phyloP scores from a whole-genome alignment of 92 coral and sea anemone species.

The Muricea muricata region DNA sequence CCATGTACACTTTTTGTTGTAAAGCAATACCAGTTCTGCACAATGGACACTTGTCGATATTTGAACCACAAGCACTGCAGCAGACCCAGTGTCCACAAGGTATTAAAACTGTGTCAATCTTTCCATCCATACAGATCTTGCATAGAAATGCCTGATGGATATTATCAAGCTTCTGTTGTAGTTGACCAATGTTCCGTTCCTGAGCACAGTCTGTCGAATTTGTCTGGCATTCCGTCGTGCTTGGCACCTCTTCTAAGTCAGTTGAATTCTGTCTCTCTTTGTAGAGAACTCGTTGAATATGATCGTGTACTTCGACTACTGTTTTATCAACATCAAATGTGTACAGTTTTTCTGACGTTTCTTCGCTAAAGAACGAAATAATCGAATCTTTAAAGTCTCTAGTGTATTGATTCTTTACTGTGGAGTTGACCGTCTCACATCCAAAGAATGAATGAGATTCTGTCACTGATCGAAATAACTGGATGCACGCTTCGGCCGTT shows the following conservation, averaged over 20 bases:
- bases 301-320: slow-evolving; percentile 90
- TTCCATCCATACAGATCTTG: slow-evolving; percentile 95
- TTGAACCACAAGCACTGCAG: slow-evolving; percentile 80
- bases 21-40: slow-evolving; percentile 80
- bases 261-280: slow-evolving; percentile 84
- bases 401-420: slow-evolving; percentile 89
- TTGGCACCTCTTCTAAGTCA: slow-evolving; percentile 3
- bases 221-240: neutral
- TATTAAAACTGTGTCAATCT: slow-evolving; percentile 83
- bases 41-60: slow-evolving; percentile 77
- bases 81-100: slow-evolving; percentile 99
- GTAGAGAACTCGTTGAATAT: slow-evolving; percentile 81
- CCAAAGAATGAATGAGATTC: slow-evolving; percentile 98
- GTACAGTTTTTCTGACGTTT: slow-evolving; percentile 93
- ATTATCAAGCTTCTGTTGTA: slow-evolving; percentile 70
- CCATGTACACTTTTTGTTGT: slow-evolving; percentile 83
- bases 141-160: slow-evolving; percentile 88
- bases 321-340: slow-evolving; percentile 96
- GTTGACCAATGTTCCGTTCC: slow-evolving; percentile 46
- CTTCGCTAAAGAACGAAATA: slow-evolving; percentile 90
- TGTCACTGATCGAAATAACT: slow-evolving; percentile 89
- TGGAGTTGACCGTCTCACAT: slow-evolving; percentile 93
- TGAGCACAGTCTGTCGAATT: neutral
- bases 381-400: slow-evolving; percentile 93
- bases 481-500: slow-evolving; percentile 87